Evolutionary conservation across 2,797 vertebrate species (phyloP), one percentile per base, ranked within the genome.

Genomic region (Danio choprae): DNA sequence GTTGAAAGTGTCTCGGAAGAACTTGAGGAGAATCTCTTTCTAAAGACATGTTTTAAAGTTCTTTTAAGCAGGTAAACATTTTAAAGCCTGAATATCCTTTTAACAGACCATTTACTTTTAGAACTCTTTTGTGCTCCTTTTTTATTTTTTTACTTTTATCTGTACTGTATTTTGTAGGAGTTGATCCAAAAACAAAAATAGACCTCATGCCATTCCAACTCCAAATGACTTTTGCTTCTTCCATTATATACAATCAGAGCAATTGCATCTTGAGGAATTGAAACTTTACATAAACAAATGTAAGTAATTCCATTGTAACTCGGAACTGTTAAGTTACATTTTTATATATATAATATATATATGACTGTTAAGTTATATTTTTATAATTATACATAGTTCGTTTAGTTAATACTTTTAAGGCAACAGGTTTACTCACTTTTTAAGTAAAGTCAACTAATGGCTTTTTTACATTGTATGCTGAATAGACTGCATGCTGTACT

Each of bases 41-140:
- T 70, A 44, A 75, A 74, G 22, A 20, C 41, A 41, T 77, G 29
- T 73, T 56, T 79, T 38, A 38, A 29, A 7, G 56, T 53, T 41
- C 0, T 40, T 51, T 16, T 22, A 63, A 29, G 12, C 2, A 10
- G 7, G n/a, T 3, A 12, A n/a, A 69, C 15, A 5, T 50, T 51
- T 72, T 15, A 5, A 48, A 15, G 10, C 7, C 16, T 18, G 7
- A 4, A 41, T 36, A 63, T 9, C 16, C 5, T 29, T 75, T 53
- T 22, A 55, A 40, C 9, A 43, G 3, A 41, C 51, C 22, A 18
- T 56, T 56, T 58, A 44, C 13, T 13, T 29, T 22, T 72, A 20
- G 5, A 71, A n/a, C 18, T 55, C 15, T 51, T 69, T 13, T 64
- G 38, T 12, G 10, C 43, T 64, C 38, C 7, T n/a, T n/a, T 9